These are phyloP conservation scores for Zaprionus inermis DNA, from an alignment of 1,140 invertebrate genomes.

Conservation along the genomic window DNA sequence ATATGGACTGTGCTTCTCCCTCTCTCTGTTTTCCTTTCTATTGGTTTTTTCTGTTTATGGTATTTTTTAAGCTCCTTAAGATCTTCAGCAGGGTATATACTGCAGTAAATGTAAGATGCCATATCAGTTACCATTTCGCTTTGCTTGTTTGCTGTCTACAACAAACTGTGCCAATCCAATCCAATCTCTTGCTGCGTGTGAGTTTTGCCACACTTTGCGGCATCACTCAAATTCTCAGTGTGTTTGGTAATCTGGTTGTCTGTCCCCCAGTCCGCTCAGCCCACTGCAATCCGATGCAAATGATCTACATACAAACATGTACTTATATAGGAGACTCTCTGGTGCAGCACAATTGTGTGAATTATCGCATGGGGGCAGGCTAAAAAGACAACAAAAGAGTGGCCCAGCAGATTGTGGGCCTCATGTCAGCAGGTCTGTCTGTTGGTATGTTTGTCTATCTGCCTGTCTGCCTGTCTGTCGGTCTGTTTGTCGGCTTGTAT, in stretches of 20 bases:
- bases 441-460: conserved; percentile 3
- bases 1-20: too few relatives aligned
- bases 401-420: not conserved
- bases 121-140: not conserved
- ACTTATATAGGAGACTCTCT: conserved; percentile 9
- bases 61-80: not conserved
- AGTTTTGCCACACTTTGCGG: conserved; percentile 20
- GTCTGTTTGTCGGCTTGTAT: conserved; percentile 1
- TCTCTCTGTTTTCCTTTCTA: too few relatives aligned
- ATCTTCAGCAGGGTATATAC: not conserved
- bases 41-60: not conserved
- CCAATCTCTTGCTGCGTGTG: not conserved
- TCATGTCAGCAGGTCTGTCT: conserved; percentile 18
- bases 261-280: not conserved
- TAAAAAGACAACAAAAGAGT: conserved; percentile 25
- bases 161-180: not conserved
- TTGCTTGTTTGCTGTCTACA: not conserved
- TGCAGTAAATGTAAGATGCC: not conserved
- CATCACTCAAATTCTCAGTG: conserved; percentile 29
- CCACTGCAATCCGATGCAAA: conserved; percentile 12
- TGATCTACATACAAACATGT: conserved; percentile 21
- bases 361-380: conserved; percentile 55
- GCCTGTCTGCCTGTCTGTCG: conserved; percentile 13
- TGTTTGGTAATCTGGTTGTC: conserved; percentile 27
- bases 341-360: conserved; percentile 66